Conservation (phyloP, 2,113 vertebrate genomes). For the Ctenodactylus gundi region DNA sequence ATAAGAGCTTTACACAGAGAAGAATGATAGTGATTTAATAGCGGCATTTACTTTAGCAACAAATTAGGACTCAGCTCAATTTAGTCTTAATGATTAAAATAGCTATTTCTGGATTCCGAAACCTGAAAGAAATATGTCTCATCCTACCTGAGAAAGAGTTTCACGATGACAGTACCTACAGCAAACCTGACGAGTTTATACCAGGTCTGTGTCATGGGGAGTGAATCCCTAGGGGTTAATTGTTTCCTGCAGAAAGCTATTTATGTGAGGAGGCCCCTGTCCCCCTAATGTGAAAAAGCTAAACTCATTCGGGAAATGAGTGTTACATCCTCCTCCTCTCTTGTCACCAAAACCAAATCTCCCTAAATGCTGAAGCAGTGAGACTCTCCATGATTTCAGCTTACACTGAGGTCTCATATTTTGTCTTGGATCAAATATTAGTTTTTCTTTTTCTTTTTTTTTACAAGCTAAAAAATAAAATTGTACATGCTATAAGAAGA, state of each 20-base stretch:
- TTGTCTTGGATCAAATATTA: neutral
- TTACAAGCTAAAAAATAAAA: neutral
- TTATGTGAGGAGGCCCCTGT: neutral
- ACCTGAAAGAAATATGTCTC: neutral
- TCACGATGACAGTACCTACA: neutral
- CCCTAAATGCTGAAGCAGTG: neutral
- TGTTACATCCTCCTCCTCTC: neutral
- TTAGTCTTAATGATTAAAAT: neutral
- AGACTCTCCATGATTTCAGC: neutral
- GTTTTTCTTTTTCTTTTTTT: neutral
- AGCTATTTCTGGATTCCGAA: neutral
- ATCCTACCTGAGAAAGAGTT: conserved; percentile 25
- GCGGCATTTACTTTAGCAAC: neutral
- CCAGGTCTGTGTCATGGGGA: neutral
- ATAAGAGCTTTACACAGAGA: neutral
- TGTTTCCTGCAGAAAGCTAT: neutral
- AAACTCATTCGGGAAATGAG: neutral
- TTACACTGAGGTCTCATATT: neutral
- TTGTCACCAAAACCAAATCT: neutral
- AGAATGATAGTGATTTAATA: neutral
- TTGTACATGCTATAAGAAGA: neutral
- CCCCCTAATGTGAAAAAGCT: neutral
- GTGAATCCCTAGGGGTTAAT: conserved; percentile 40
- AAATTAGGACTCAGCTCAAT: neutral
- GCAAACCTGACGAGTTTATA: neutral